Evolutionary conservation across 2,888 invertebrate species (phyloP).

Genomic region (Leptogaster cylindrica): DNA sequence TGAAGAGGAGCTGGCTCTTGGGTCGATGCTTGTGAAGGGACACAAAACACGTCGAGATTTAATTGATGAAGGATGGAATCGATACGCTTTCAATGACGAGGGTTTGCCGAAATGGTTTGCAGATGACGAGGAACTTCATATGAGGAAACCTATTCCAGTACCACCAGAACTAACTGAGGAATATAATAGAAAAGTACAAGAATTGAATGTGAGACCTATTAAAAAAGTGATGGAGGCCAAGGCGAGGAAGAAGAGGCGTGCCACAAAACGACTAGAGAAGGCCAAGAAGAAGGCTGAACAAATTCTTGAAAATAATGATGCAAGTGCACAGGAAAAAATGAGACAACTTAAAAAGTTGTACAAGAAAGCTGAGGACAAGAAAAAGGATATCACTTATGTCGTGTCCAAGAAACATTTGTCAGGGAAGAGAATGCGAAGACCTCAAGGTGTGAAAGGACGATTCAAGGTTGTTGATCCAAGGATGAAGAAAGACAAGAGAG

Average conservation of each 20-base stretch:
- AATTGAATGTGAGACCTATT: slow-evolving; percentile 92
- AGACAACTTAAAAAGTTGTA: slow-evolving; percentile 91
- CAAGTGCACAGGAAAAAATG: slow-evolving; percentile 91
- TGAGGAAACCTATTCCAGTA: slow-evolving; percentile 81
- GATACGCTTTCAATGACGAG: slow-evolving; percentile 90
- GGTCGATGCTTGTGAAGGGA: slow-evolving; percentile 88
- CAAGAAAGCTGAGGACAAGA: slow-evolving; percentile 86
- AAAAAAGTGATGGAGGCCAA: slow-evolving; percentile 99
- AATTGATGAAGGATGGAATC: slow-evolving; percentile 89
- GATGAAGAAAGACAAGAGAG: slow-evolving; percentile 91
- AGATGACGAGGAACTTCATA: slow-evolving; percentile 90
- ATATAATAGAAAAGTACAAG: slow-evolving; percentile 81
- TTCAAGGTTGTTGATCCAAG: slow-evolving; percentile 95
- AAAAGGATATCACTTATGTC: slow-evolving; percentile 90
- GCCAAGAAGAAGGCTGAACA: slow-evolving; percentile 95
- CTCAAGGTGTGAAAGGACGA: slow-evolving; percentile 87
- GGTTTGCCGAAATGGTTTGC: slow-evolving; percentile 95
- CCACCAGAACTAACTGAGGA: slow-evolving; percentile 85
- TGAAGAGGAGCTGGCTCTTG: slow-evolving; percentile 90
- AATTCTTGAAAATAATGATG: slow-evolving; percentile 88
- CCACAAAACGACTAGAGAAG: slow-evolving; percentile 83
- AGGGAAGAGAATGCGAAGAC: slow-evolving; percentile 77
- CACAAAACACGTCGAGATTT: slow-evolving; percentile 90
- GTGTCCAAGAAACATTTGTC: slow-evolving; percentile 88
- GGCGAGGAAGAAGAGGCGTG: slow-evolving; percentile 93